Evolutionary conservation across 2,113 vertebrate species (phyloP).

Genomic region (Panthera tigris): DNA sequence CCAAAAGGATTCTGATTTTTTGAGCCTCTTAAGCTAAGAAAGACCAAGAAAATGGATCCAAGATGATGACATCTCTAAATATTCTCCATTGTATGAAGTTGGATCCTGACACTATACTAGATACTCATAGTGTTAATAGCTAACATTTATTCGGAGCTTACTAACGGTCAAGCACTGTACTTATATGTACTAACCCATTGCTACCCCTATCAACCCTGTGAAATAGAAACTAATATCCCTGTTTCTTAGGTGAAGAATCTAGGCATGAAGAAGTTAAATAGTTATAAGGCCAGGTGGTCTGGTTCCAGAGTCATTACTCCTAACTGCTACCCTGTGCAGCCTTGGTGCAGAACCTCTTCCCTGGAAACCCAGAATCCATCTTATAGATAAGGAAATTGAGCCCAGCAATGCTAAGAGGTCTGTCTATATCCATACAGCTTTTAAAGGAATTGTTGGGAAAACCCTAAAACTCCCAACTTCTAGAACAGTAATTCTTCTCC

Average conservation of each 20-base stretch:
- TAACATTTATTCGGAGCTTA: neutral
- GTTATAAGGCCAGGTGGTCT: neutral
- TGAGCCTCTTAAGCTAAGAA: neutral
- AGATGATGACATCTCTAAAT: neutral
- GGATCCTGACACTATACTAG: neutral
- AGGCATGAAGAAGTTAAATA: neutral
- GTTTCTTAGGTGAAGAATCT: neutral
- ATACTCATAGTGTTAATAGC: neutral
- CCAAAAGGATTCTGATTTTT: conserved; percentile 3
- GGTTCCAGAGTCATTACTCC: neutral
- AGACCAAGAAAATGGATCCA: neutral
- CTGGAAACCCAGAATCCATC: neutral
- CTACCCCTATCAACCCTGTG: neutral
- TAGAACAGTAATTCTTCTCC: neutral
- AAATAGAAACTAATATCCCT: neutral
- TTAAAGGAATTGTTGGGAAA: neutral
- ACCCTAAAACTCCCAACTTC: neutral
- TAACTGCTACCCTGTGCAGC: too few species aligned
- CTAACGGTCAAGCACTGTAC: neutral
- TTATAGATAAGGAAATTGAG: neutral
- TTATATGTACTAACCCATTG: neutral
- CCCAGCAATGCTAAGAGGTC: neutral
- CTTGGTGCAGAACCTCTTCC: neutral
- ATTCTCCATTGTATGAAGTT: neutral
- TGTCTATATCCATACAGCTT: neutral